A percentile compares a stretch with the other conserved stretches of the same genome.
These are phyloP conservation scores for Sinohyriopsis cumingii DNA, from an alignment of 2,888 invertebrate genomes.

Conservation along the genomic window DNA sequence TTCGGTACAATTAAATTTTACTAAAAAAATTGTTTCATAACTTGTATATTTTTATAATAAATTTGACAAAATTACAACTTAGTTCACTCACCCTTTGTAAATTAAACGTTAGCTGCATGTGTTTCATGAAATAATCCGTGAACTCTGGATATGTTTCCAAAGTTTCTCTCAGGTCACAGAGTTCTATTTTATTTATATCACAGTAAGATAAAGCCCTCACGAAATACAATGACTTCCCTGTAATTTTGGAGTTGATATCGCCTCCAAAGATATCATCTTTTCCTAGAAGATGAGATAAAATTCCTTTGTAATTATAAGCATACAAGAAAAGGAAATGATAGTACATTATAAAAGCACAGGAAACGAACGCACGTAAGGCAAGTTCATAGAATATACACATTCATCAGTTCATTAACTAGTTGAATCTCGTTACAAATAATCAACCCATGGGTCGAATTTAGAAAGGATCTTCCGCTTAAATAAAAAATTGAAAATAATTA, in stretches of 20 bases:
- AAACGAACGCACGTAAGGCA: not conserved
- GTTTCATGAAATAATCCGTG: conserved; percentile 64
- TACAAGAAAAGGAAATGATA: not conserved
- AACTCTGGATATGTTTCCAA: conserved; percentile 71
- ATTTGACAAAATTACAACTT: not conserved
- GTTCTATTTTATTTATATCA: conserved; percentile 70
- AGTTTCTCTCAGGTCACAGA: conserved; percentile 67
- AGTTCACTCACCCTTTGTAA: conserved; percentile 60
- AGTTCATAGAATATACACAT: too few relatives aligned
- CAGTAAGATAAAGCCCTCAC: conserved; percentile 70
- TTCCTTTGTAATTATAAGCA: not conserved
- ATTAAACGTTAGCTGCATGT: conserved; percentile 70
- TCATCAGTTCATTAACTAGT: too few relatives aligned
- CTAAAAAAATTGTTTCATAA: not conserved
- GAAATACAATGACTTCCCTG: conserved; percentile 69
- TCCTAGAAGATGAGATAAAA: conserved; percentile 48
- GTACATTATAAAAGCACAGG: too few relatives aligned
- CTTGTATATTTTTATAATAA: not conserved
- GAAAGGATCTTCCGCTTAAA: too few relatives aligned
- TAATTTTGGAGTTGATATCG: conserved; percentile 53
- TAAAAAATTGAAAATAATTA: too few relatives aligned
- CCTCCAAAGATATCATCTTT: conserved; percentile 72
- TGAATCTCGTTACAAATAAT: too few relatives aligned
- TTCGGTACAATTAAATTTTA: too few relatives aligned
- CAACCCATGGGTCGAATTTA: too few relatives aligned